Percentiles rank a stretch among this genome's conserved stretches.
Evolutionary conservation across 2,113 vertebrate genomes (phyloP).

Genomic region (Caranx melampygus): DNA sequence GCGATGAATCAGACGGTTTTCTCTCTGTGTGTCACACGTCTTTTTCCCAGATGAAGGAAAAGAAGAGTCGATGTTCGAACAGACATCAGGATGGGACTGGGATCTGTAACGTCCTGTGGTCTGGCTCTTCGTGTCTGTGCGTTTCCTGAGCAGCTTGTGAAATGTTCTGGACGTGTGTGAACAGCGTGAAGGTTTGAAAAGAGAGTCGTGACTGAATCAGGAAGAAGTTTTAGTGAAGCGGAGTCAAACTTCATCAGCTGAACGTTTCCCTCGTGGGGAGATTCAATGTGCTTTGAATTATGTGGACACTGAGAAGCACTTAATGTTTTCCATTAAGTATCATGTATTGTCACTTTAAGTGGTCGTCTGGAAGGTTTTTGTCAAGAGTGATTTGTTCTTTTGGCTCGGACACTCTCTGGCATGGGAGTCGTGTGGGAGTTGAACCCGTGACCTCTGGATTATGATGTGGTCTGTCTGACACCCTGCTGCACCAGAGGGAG

Average conservation of each 20-base stretch:
- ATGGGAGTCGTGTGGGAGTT: slow-evolving; percentile 14
- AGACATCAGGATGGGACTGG: no score
- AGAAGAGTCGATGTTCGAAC: no score
- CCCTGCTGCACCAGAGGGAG: not conserved
- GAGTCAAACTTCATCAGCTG: slow-evolving; percentile 27
- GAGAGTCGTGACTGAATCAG: not conserved
- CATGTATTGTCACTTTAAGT: slow-evolving; percentile 7
- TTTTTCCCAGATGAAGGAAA: no score
- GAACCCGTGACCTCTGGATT: slow-evolving; percentile 50
- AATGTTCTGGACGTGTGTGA: not conserved
- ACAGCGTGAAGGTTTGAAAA: not conserved
- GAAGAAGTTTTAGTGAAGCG: not conserved
- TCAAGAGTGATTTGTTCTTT: slow-evolving; percentile 2
- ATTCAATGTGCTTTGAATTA: slow-evolving; percentile 13
- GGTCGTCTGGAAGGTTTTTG: slow-evolving; percentile 15
- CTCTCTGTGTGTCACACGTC: no score
- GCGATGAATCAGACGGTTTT: no score
- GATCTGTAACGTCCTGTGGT: no score
- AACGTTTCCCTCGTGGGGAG: not conserved
- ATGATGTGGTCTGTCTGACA: slow-evolving; percentile 35
- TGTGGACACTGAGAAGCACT: not conserved
- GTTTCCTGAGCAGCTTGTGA: not conserved
- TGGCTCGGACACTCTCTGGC: slow-evolving; percentile 34
- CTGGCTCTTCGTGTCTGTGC: no score
- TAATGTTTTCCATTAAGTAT: slow-evolving; percentile 13